These are phyloP conservation scores for Carettochelys insculpta DNA, from an alignment of 2,113 vertebrate genomes.

Conservation along the genomic window DNA sequence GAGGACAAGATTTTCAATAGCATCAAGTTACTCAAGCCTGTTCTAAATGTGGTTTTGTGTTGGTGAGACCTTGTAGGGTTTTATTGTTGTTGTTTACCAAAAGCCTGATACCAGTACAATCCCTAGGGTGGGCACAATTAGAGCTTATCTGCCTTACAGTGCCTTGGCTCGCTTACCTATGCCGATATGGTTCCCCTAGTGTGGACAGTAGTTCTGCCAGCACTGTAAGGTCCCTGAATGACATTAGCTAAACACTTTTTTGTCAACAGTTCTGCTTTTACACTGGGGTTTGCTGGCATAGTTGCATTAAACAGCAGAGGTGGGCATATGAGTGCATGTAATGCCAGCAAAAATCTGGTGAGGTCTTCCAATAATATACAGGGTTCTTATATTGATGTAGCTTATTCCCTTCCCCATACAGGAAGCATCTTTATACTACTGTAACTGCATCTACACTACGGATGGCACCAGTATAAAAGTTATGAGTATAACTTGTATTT, in stretches of 20 bases:
- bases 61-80: not conserved
- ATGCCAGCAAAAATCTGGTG: not conserved
- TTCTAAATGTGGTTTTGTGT: not conserved
- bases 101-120: not conserved
- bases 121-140: not conserved
- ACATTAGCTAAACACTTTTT: not conserved
- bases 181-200: not conserved
- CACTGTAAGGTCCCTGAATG: not conserved
- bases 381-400: not conserved
- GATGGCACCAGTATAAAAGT: not conserved
- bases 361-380: not conserved
- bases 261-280: not conserved
- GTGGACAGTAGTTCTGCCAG: not conserved
- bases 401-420: not conserved
- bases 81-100: not conserved
- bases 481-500: not conserved
- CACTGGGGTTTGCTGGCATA: not conserved
- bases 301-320: not conserved
- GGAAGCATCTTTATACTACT: not conserved
- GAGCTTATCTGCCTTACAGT: not conserved
- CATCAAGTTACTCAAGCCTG: conserved; percentile 57
- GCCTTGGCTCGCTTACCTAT: not conserved
- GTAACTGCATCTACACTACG: not conserved
- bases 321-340: not conserved
- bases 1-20: conserved; percentile 17